Evolutionary conservation across 2,797 vertebrate genomes (phyloP).

Genomic region (Antrozous pallidus): DNA sequence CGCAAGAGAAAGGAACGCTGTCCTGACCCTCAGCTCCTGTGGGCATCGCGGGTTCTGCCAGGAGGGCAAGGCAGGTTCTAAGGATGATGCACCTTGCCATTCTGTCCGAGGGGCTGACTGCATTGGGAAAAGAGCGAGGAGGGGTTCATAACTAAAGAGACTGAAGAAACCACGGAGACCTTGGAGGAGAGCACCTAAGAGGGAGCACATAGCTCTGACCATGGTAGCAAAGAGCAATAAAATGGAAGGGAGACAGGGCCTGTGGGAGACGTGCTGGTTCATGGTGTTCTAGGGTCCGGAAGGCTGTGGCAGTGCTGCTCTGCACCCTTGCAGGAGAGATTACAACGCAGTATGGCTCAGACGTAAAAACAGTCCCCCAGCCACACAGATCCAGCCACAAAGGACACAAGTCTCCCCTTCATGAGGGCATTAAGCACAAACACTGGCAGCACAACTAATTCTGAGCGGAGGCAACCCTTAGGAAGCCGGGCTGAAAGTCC

Average conservation of each 20-base stretch:
- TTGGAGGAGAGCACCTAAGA: not conserved
- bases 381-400: not conserved
- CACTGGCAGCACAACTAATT: not conserved
- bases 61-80: too few species aligned
- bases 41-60: not conserved
- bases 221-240: too few species aligned
- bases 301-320: not conserved
- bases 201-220: not conserved
- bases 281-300: too few species aligned
- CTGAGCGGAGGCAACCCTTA: not conserved
- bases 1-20: not conserved
- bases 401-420: not conserved
- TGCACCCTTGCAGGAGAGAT: not conserved
- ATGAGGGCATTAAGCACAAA: not conserved
- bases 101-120: not conserved
- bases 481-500: not conserved
- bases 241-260: not conserved
- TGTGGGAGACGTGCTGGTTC: not conserved
- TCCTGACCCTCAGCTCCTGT: not conserved
- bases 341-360: not conserved
- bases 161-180: not conserved
- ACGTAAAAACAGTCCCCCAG: not conserved
- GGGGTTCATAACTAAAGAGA: not conserved
- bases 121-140: not conserved
- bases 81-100: accelerated